Evolutionary conservation across 1,140 invertebrate species (phyloP).

Genomic region (Ctenoplectra terminalis): DNA sequence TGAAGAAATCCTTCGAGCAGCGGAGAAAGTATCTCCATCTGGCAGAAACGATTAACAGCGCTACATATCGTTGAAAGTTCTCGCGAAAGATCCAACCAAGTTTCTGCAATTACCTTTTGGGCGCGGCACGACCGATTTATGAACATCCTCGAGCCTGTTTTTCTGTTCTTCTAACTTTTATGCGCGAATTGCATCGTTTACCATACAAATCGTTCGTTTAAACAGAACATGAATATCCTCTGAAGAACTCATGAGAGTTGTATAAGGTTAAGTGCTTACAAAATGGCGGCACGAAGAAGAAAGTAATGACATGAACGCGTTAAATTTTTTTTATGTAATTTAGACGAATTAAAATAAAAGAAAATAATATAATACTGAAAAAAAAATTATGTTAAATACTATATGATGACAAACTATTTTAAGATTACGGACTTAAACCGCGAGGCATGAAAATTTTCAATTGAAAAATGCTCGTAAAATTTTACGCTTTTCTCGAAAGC

Average conservation of each 20-base stretch:
- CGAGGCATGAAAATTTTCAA: no score
- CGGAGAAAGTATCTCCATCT: constrained; percentile 57
- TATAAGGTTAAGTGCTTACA: no score
- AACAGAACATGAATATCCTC: not conserved
- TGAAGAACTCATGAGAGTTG: not conserved
- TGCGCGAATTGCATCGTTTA: not conserved
- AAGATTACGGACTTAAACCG: no score
- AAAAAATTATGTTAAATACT: no score
- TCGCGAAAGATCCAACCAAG: not conserved
- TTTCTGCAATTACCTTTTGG: constrained; percentile 18
- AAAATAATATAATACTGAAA: no score
- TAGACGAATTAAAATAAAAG: no score
- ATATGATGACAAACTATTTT: no score
- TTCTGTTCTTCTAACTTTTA: not conserved
- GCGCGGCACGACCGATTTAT: not conserved
- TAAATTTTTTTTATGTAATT: no score
- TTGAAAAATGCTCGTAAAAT: no score
- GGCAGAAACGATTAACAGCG: constrained; percentile 38
- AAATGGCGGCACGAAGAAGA: not conserved
- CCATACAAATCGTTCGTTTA: not conserved
- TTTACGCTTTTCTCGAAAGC: no score
- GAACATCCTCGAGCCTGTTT: not conserved
- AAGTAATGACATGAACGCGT: not conserved
- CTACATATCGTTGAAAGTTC: constrained; percentile 33
- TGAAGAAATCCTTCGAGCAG: constrained; percentile 50